Base-by-base conservation (phyloP, 2,888 invertebrate species). In the Dasysyrphus albostriatus region DNA sequence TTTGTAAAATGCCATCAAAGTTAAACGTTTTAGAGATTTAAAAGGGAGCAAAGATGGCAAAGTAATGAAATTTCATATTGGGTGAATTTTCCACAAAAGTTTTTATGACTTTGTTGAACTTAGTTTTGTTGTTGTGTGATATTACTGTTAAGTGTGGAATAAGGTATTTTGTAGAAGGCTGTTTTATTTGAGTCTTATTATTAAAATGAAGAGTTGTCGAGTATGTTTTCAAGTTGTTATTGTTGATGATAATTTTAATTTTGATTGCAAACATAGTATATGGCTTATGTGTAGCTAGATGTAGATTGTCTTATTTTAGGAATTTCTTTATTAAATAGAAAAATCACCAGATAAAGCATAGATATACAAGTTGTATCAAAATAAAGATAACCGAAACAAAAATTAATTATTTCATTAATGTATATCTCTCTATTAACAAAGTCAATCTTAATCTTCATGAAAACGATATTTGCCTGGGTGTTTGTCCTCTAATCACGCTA, bases 11-110 rank as follows among this genome's bases (percentile, higher is more conserved):
- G 74, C 74, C 49, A 75, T 75, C 63, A 75, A 63, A 75, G 63
- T 75, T 75, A 75, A 75, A 63, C 63, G 74, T 42, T 75, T 63
- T 51, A 74, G 73, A 37, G 73, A 73, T 61, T 73, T 49, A 61
- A 14, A 59, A 37, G 32, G 14, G 49, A 24, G 54, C n/a, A 56
- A 24, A 42, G 44, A 47, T 44, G 47, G 49, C 49, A 44, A 49
- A 44, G 67, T 67, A 67, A 67, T 67, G 67, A 67, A 67, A 67
- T 67, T 67, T 65, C 47, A 65, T 47, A 65, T 65, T 67, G 29
- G 16, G 16, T 32, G 12, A 16, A 47, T 65, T 65, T 65, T 34
- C 47, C 32, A 65, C 58, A 65, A 65, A 65, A 44, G 32, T 47
- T 47, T 6, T 65, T 65, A 65, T 65, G 65, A 65, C 32, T 65